Evolutionary conservation across 2,113 vertebrate genomes (phyloP).

Genomic region (Boulengeromyrus knoepffleri): DNA sequence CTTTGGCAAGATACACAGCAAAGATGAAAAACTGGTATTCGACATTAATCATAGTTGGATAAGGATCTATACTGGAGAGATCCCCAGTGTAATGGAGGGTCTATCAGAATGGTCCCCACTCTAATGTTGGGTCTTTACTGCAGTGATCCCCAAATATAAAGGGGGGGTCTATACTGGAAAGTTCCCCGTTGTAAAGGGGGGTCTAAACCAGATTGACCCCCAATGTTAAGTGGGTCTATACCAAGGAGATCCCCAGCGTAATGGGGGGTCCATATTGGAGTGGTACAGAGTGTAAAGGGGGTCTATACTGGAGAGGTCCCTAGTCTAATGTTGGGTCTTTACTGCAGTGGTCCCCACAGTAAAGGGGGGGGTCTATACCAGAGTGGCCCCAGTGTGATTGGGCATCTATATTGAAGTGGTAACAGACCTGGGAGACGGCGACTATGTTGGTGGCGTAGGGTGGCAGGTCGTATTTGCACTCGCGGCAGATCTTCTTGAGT

Average conservation of each 20-base stretch:
- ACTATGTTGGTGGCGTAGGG: conserved; percentile 95
- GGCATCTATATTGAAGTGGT: neutral
- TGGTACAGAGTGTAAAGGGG: neutral
- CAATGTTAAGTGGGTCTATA: neutral
- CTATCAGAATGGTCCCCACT: neutral
- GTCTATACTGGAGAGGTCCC: neutral
- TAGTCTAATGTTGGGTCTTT: neutral
- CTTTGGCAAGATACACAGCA: neutral
- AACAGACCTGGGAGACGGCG: conserved; percentile 87
- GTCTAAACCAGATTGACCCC: neutral
- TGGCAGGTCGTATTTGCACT: conserved; percentile 93
- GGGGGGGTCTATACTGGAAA: neutral
- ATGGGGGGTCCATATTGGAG: neutral
- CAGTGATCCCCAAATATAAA: neutral
- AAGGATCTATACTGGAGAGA: neutral
- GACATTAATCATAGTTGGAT: neutral
- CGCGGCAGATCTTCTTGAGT: conserved; percentile 95
- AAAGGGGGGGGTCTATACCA: neutral
- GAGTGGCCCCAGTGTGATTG: neutral
- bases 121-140: neutral
- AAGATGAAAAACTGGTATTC: neutral
- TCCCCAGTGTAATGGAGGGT: neutral
- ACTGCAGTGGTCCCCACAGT: neutral
- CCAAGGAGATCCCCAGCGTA: neutral
- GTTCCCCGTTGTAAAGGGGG: neutral